Percentiles rank a stretch among this genome's conserved stretches.
These are phyloP conservation scores for Trichoplusia ni DNA, from an alignment of 1,140 invertebrate genomes.

Conservation along the genomic window DNA sequence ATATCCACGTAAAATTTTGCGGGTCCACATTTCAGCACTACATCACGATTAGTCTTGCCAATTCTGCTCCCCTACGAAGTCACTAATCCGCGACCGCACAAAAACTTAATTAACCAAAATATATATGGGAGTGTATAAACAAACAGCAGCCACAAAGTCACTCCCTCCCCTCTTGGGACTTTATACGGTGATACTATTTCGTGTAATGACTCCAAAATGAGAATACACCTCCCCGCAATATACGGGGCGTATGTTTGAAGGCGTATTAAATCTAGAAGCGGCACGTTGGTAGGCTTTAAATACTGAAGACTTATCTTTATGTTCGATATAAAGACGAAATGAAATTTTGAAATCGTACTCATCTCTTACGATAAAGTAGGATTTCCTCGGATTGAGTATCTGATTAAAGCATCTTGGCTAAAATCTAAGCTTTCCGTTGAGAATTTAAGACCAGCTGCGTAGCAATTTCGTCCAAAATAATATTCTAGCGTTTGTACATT, in stretches of 20 bases:
- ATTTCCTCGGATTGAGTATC: no score
- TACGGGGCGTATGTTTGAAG: conserved; percentile 40
- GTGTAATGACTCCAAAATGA: conserved; percentile 81
- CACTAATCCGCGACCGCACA: conserved; percentile 65
- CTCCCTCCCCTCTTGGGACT: conserved; percentile 65
- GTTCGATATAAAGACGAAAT: neutral
- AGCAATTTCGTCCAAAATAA: no score
- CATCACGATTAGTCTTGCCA: conserved; percentile 39
- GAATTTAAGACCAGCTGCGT: no score
- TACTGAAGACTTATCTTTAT: neutral
- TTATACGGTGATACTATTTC: conserved; percentile 77
- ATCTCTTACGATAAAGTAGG: no score
- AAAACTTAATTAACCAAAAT: conserved; percentile 80
- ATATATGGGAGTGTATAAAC: conserved; percentile 71
- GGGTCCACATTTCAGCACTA: conserved; percentile 1
- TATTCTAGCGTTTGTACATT: no score
- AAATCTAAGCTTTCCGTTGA: no score
- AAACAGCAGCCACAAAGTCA: conserved; percentile 62
- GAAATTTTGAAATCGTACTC: neutral
- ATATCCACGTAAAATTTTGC: conserved; percentile 4
- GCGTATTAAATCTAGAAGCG: conserved; percentile 28
- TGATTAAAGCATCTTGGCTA: no score
- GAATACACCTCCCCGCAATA: conserved; percentile 69
- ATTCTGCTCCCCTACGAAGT: conserved; percentile 33
- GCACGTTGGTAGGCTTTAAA: neutral